Percentiles rank a stretch among this genome's conserved stretches.
phyloP scores from a whole-genome alignment of 2,888 invertebrate species.

The Colletes collaris region DNA sequence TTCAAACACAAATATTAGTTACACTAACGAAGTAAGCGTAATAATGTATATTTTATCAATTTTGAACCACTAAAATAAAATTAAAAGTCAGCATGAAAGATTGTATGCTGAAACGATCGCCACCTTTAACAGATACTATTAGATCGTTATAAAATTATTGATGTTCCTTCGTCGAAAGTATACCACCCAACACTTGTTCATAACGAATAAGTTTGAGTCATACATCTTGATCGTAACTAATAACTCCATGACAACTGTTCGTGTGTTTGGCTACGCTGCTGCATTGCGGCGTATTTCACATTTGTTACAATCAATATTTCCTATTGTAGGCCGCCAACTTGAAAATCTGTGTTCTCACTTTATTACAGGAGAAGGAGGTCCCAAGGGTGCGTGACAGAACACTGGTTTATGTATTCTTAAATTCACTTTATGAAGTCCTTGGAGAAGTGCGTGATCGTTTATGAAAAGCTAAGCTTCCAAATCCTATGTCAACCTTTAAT shows the following conservation, averaged over 20 bases:
- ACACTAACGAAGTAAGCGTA: too few species aligned
- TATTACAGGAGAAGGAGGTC: conserved; percentile 3
- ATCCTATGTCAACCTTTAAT: too few species aligned
- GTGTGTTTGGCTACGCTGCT: conserved; percentile 14
- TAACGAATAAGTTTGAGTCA: neutral
- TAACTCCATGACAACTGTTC: conserved; percentile 15
- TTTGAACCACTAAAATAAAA: too few species aligned
- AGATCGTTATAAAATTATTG: too few species aligned
- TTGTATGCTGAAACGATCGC: too few species aligned
- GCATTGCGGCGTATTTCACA: conserved; percentile 41
- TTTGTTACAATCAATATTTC: conserved; percentile 44
- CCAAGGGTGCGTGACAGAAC: neutral
- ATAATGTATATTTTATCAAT: too few species aligned
- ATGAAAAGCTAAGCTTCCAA: too few species aligned
- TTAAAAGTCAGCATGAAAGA: too few species aligned
- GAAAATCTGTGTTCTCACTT: conserved; percentile 28
- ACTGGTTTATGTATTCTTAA: neutral
- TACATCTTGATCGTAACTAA: neutral
- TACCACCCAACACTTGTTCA: neutral
- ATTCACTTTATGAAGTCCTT: neutral
- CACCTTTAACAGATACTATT: too few species aligned
- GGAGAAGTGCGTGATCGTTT: neutral
- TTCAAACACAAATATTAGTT: too few species aligned
- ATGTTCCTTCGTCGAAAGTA: too few species aligned
- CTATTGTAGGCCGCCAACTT: conserved; percentile 22